phyloP scores from a whole-genome alignment of 1,140 invertebrate genomes.

The Panagrolaimus sp. region DNA sequence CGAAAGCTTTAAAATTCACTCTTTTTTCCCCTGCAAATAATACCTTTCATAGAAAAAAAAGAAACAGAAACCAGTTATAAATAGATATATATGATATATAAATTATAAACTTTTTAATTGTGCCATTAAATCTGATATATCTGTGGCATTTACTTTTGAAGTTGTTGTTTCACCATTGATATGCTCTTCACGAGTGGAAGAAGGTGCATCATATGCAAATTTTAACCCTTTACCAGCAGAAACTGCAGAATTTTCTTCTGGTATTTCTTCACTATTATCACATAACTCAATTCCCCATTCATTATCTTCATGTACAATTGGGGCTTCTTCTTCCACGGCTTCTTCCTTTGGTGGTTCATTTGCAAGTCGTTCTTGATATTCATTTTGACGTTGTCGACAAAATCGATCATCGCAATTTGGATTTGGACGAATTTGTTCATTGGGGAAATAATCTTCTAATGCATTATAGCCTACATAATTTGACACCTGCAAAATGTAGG shows the following conservation, averaged over 20 bases:
- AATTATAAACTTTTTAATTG: conserved; percentile 74
- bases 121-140: conserved; percentile 78
- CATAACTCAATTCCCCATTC: conserved; percentile 67
- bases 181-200: conserved; percentile 19
- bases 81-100: no score
- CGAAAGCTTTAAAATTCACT: no score
- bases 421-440: conserved; percentile 85
- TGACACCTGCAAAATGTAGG: no score
- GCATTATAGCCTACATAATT: conserved; percentile 95
- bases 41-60: no score
- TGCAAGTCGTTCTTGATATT: conserved; percentile 61
- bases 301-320: conserved; percentile 33
- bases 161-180: not conserved
- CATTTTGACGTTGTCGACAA: conserved; percentile 72
- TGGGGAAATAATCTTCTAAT: conserved; percentile 89
- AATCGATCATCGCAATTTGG: conserved; percentile 77
- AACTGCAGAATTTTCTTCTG: conserved; percentile 36
- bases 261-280: conserved; percentile 65
- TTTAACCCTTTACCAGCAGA: conserved; percentile 63
- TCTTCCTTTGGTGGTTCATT: conserved; percentile 38
- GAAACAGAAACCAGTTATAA: no score
- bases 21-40: no score
- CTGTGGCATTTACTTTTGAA: conserved; percentile 43
- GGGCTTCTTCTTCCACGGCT: conserved; percentile 56
- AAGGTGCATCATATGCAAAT: conserved; percentile 67